Evolutionary conservation across 2,113 vertebrate genomes (phyloP).

Genomic region (Carollia perspicillata): DNA sequence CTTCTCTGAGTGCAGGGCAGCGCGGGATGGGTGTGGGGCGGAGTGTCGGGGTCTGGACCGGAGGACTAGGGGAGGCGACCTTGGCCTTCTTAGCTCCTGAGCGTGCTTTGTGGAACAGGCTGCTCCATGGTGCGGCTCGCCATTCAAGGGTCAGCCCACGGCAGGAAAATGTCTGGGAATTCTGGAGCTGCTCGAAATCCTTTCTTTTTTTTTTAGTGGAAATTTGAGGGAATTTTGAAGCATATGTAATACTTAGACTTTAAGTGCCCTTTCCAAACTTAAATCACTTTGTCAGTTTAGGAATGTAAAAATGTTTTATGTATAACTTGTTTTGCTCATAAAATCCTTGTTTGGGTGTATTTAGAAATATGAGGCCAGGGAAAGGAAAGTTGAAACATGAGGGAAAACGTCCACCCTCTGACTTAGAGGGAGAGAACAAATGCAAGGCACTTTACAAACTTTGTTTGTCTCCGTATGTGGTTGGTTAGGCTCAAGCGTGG

Average conservation of each 20-base stretch:
- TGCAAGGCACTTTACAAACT: not conserved
- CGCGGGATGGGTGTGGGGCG: no score
- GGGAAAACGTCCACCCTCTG: not conserved
- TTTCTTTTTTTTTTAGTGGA: not conserved
- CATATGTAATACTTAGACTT: not conserved
- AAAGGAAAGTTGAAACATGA: not conserved
- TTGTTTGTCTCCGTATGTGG: not conserved
- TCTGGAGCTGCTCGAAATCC: not conserved
- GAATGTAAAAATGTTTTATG: conserved; percentile 52
- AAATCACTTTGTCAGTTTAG: conserved; percentile 59
- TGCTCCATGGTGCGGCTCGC: not conserved
- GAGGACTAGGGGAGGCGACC: no score
- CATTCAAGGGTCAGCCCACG: not conserved
- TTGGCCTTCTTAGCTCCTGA: not conserved
- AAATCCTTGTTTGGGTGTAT: conserved; percentile 16
- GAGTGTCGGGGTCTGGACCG: not conserved
- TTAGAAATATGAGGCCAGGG: conserved; percentile 32
- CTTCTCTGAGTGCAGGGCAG: not conserved
- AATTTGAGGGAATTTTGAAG: conserved; percentile 51
- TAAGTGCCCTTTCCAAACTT: conserved; percentile 32
- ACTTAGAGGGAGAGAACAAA: not conserved
- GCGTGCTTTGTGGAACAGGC: not conserved
- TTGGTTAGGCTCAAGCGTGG: not conserved
- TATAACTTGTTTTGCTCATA: conserved; percentile 41
- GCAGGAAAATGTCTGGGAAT: not conserved